These are phyloP conservation scores for Caenorhabditis parvicauda DNA, from an alignment of 2,888 invertebrate species.

Conservation along the genomic window DNA sequence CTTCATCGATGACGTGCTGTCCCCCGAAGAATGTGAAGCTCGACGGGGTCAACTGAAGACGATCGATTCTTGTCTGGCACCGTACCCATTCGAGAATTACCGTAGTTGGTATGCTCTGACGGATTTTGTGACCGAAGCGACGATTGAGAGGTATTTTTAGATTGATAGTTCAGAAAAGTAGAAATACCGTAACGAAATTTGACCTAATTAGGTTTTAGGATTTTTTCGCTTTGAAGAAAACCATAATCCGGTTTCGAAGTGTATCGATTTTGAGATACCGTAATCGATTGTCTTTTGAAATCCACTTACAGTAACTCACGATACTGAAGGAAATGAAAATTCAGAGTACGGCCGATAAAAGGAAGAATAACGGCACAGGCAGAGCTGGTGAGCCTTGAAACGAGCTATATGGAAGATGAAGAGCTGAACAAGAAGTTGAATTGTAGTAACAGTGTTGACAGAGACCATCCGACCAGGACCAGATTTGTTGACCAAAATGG, in stretches of 20 bases:
- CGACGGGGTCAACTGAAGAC: conserved; percentile 70
- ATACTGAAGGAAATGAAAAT: conserved; percentile 45
- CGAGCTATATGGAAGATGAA: conserved; percentile 35
- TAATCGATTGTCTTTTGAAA: neutral
- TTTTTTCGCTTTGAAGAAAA: neutral
- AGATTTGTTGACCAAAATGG: conserved; percentile 65
- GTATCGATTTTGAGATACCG: too few relatives aligned
- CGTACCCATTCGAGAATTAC: conserved; percentile 86
- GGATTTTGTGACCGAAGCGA: conserved; percentile 31
- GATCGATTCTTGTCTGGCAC: conserved; percentile 78
- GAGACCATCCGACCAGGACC: conserved; percentile 43
- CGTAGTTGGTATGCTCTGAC: conserved; percentile 73
- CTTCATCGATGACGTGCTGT: conserved; percentile 38
- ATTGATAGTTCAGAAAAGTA: neutral
- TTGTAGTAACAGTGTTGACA: conserved; percentile 28
- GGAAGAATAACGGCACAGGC: conserved; percentile 55
- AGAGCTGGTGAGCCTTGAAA: conserved; percentile 55
- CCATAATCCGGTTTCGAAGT: too few relatives aligned
- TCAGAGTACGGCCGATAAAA: conserved; percentile 63
- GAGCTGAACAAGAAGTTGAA: conserved; percentile 13
- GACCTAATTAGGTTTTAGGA: neutral
- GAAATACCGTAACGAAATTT: neutral
- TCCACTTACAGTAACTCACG: neutral
- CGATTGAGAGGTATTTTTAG: conserved; percentile 14
- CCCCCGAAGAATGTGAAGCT: conserved; percentile 15